Base-by-base conservation (phyloP, 2,113 vertebrate genomes). In the Lepisosteus osseus region DNA sequence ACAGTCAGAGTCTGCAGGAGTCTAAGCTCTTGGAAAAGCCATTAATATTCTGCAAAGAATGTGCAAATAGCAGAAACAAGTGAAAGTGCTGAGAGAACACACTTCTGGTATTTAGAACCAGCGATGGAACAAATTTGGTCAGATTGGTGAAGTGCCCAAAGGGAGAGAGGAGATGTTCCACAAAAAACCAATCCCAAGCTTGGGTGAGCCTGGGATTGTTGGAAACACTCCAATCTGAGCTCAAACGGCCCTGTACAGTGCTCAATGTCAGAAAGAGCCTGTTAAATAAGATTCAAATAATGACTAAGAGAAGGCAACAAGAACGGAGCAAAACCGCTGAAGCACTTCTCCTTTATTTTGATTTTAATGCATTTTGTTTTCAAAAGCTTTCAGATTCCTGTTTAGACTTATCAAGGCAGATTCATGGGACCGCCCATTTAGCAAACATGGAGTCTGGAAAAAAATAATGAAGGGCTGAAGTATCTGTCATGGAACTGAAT, bases 231-330 rank as follows among this genome's bases (percentile, higher is more conserved):
- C 92, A 92, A 90, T 91, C 89, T 91, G 82, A 79, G 81, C 17
- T 65, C 62, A 65, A 65, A 65, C 29, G 85, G 79, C 78, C 74
- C 84, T 82, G 85, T 89, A 87, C 88, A 86, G 87, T 89, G 89
- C 85, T 86, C 86, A 72, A 76, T 87, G 88, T 90, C 84, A 86
- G 90, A 86, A 87, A 90, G 87, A 90, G 85, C 90, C 90, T 91
- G 90, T 92, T 90, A 91, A 93, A 93, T 93, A 92, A 91, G 90
- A 93, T 92, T 91, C 91, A 87, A 93, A 91, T 91, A 89, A 90
- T 82, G 85, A 86, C 80, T 84, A 80, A 76, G 82, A 81, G 76
- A 67, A 85, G 86, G 78, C 78, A 80, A 77, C 80, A 84, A 85
- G 79, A 78, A 78, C 83, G 82, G 75, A 84, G 77, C 47, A 29